Percentiles rank a stretch among this genome's conserved stretches.
These are phyloP conservation scores for Sphaerodactylus townsendi DNA, from an alignment of 2,113 vertebrate genomes.

Conservation along the genomic window DNA sequence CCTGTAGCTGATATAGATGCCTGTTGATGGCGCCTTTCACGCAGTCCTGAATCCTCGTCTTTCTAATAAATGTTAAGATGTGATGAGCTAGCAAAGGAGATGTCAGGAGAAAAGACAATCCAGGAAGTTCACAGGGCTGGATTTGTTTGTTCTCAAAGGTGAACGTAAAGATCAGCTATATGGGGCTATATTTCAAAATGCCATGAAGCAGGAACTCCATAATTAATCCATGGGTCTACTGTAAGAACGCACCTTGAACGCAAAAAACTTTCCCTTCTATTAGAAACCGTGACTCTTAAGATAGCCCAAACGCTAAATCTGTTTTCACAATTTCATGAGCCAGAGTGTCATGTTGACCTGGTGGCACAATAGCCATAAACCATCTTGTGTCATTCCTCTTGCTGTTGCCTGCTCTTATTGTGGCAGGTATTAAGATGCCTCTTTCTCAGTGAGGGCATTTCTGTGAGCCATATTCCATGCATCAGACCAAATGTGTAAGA, in stretches of 20 bases:
- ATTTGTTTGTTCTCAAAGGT: background rate
- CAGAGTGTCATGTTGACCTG: background rate
- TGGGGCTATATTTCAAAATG: background rate
- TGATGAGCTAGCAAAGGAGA: background rate
- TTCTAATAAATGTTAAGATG: constrained; percentile 30
- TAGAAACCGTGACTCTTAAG: constrained; percentile 18
- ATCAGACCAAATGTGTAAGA: background rate
- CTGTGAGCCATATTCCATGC: background rate
- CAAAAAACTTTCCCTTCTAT: constrained; percentile 4
- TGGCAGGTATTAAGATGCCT: background rate
- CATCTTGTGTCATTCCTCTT: background rate
- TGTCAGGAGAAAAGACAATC: background rate
- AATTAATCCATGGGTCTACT: background rate
- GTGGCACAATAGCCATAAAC: background rate
- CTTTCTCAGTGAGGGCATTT: background rate
- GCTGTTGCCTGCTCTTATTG: background rate
- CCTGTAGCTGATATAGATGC: constrained; percentile 56
- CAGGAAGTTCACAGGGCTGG: background rate
- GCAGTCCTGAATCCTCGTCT: background rate
- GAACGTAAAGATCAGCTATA: constrained; percentile 2
- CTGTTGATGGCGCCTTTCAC: constrained; percentile 18
- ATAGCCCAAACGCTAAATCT: background rate
- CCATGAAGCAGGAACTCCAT: constrained; percentile 1
- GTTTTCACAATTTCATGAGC: background rate
- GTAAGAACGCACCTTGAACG: constrained; percentile 13